A percentile compares a stretch with the other conserved stretches of the same genome.
These are phyloP conservation scores for Catharus bicknelli DNA, from an alignment of 2,113 vertebrate species.

Conservation along the genomic window DNA sequence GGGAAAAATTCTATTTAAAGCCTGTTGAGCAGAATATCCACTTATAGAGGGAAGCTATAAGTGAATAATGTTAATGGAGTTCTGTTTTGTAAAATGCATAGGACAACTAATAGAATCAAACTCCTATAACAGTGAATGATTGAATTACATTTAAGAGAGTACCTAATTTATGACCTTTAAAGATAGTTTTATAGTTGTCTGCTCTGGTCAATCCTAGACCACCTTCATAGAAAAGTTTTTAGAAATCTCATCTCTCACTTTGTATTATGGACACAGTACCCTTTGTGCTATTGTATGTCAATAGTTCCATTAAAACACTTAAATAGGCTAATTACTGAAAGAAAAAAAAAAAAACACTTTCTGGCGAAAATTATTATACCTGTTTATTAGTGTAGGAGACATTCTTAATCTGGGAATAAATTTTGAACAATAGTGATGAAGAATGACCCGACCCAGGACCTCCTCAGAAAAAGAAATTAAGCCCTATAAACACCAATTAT, in stretches of 20 bases:
- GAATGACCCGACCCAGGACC: neutral
- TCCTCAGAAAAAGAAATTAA: neutral
- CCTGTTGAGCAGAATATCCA: constrained; percentile 55
- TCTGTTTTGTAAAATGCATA: constrained; percentile 59
- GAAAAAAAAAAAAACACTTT: constrained; percentile 27
- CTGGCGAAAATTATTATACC: constrained; percentile 15
- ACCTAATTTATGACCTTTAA: constrained; percentile 55
- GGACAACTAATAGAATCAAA: constrained; percentile 57
- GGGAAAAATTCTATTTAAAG: constrained; percentile 62
- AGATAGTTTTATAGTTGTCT: constrained; percentile 28
- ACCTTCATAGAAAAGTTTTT: neutral
- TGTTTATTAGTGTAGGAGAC: constrained; percentile 8
- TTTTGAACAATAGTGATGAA: neutral
- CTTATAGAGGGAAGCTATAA: constrained; percentile 50
- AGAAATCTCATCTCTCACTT: neutral
- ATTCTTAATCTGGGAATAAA: constrained; percentile 18
- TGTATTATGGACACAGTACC: neutral
- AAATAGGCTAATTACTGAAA: constrained; percentile 46
- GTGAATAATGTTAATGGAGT: constrained; percentile 60
- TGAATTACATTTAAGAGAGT: constrained; percentile 53
- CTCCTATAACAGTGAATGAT: constrained; percentile 37
- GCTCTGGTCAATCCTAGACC: neutral
- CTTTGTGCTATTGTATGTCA: neutral
- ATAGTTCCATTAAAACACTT: constrained; percentile 38
- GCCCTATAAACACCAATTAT: neutral